A percentile compares a stretch with the other conserved stretches of the same genome.
Conservation (phyloP, 2,888 invertebrate genomes). For the Suillia variegata region DNA sequence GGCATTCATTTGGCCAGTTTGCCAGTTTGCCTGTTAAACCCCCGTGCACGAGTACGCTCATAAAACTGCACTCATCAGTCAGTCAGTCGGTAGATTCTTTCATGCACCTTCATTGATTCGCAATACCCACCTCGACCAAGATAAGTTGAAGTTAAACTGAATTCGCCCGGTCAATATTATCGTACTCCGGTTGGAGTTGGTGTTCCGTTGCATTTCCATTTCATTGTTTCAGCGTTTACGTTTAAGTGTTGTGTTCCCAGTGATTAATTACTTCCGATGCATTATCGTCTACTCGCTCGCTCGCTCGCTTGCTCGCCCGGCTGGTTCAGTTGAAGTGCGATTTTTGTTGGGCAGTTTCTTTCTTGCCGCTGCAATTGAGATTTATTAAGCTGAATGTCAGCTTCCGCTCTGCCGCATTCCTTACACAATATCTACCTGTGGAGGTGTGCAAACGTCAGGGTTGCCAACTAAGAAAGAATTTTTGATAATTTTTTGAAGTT, state of each 20-base stretch:
- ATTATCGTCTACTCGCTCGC: neutral
- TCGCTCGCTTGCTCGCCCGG: neutral
- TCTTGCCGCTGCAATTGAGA: slow-evolving; percentile 6
- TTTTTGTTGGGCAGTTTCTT: no score
- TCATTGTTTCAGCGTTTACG: slow-evolving; percentile 5
- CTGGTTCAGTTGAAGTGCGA: neutral
- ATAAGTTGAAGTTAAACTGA: neutral
- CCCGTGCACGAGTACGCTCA: neutral
- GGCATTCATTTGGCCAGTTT: slow-evolving; percentile 10
- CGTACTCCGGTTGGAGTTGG: neutral
- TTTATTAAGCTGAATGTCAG: slow-evolving; percentile 7
- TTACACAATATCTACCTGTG: no score
- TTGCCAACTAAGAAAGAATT: no score
- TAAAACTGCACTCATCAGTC: no score
- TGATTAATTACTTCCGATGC: slow-evolving; percentile 17
- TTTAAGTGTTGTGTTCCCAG: neutral
- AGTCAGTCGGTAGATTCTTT: no score
- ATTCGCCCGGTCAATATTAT: neutral
- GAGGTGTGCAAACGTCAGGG: no score
- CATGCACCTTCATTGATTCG: neutral
- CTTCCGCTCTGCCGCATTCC: no score
- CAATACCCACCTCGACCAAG: no score
- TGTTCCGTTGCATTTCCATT: slow-evolving; percentile 8
- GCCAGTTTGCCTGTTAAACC: neutral
- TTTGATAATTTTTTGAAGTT: no score